Conservation (phyloP, 2,888 invertebrate species). For the Zygogramma bicolorata region DNA sequence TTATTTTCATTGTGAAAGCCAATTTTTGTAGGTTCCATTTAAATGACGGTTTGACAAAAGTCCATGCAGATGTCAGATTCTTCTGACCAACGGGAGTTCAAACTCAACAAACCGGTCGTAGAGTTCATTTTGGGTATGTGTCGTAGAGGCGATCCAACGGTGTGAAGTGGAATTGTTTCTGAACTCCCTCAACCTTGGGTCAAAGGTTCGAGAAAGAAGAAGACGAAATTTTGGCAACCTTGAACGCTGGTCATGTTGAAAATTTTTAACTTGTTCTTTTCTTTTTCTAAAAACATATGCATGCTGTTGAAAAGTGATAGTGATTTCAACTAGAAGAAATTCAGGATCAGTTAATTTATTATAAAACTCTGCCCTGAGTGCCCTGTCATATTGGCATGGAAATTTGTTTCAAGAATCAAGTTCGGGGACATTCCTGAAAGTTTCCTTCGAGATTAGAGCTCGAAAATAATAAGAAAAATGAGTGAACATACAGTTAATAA, state of each 20-base stretch:
- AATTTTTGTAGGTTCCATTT: too few relatives aligned
- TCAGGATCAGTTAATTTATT: background rate
- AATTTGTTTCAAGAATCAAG: conserved; percentile 26
- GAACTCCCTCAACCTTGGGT: too few relatives aligned
- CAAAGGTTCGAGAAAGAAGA: background rate
- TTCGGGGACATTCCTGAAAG: conserved; percentile 20
- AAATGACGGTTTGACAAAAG: too few relatives aligned
- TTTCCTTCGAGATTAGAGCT: conserved; percentile 28
- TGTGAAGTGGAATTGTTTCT: too few relatives aligned
- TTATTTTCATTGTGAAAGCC: too few relatives aligned
- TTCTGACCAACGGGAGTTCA: too few relatives aligned
- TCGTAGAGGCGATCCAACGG: too few relatives aligned
- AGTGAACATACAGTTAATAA: conserved; percentile 68
- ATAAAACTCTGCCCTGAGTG: background rate
- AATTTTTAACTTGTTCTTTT: conserved; percentile 32
- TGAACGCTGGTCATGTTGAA: conserved; percentile 26
- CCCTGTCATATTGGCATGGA: conserved; percentile 32
- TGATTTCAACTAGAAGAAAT: conserved; percentile 4
- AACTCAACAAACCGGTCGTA: too few relatives aligned
- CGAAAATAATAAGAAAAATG: conserved; percentile 66
- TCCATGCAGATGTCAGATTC: too few relatives aligned
- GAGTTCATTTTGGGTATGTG: too few relatives aligned
- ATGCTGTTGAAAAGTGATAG: conserved; percentile 30
- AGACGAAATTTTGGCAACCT: conserved; percentile 16
- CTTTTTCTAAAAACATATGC: conserved; percentile 38